Evolutionary conservation across 2,797 vertebrate genomes (phyloP), one percentile per base, ranked within the genome.

Genomic region (Cyprinodon diabolis): DNA sequence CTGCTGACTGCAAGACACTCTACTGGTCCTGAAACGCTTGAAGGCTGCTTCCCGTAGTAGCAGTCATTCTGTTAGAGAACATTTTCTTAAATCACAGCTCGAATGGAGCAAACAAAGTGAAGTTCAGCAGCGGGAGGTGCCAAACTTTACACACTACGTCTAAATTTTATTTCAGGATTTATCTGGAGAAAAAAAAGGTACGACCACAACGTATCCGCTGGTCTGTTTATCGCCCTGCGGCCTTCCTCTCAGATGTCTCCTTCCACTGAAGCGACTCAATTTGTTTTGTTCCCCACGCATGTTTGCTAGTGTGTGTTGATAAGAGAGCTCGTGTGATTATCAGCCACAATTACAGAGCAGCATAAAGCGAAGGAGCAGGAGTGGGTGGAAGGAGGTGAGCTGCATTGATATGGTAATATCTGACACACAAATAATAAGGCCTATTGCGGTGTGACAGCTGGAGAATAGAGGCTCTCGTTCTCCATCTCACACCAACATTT

Each of bases 391-490:
- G 81, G 78, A 79, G 80, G 79, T 80, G 69, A 78, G 63, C 60
- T 66, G 75, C 75, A 86, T 90, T 90, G 81, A 87, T 81, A 91
- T 91, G 90, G 65, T 86, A 91, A 91, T 90, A 68, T 79, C 21
- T 48, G 37, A 72, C 70, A 55, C 68, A 65, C 77, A 68, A 47
- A 71, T 13, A 35, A 37, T 2, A n/a, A 68, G 25, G 67, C 67
- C 74, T 43, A 21, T 25, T 68, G 63, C 69, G 43, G 68, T n/a
- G 71, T 68, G 83, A 81, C 80, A 86, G 68, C 52, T 11, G 73
- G 15, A 80, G 80, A 86, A 86, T 69, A 69, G 71, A 76, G 68
- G 79, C 74, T 87, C 84, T 84, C 48, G 74, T 88, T 89, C 86
- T 84, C 77, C 40, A 62, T 88, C 77, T 75, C 30, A 30, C 74